These are phyloP conservation scores for Dryobota labecula DNA, from an alignment of 2,888 invertebrate genomes.

Conservation along the genomic window DNA sequence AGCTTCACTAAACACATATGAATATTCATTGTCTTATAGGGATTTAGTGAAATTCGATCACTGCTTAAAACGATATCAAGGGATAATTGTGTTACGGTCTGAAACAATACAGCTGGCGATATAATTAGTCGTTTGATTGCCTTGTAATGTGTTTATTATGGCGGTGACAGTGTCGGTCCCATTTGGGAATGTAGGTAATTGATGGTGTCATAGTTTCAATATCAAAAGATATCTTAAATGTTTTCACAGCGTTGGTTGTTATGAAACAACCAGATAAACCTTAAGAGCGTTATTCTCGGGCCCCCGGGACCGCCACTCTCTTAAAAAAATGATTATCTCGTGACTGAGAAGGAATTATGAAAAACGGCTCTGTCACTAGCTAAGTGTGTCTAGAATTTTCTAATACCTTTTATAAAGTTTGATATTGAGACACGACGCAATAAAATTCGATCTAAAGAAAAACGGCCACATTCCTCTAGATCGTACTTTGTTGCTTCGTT, in stretches of 20 bases:
- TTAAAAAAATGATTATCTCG: too few relatives aligned
- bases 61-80: slow-evolving; percentile 60
- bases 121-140: slow-evolving; percentile 46
- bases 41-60: slow-evolving; percentile 66
- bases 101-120: slow-evolving; percentile 35
- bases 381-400: too few relatives aligned
- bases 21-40: slow-evolving; percentile 71
- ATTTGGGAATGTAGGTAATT: slow-evolving; percentile 21
- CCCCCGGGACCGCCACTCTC: too few relatives aligned
- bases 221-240: neutral
- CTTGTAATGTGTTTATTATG: slow-evolving; percentile 36
- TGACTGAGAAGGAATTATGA: too few relatives aligned
- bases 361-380: too few relatives aligned
- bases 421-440: too few relatives aligned
- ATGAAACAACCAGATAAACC: neutral
- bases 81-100: slow-evolving; percentile 38
- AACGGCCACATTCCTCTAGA: too few relatives aligned
- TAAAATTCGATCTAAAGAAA: too few relatives aligned
- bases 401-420: too few relatives aligned
- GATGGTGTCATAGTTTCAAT: neutral
- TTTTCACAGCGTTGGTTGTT: neutral
- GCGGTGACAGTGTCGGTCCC: slow-evolving; percentile 24
- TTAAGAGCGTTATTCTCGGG: too few relatives aligned
- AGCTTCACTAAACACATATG: slow-evolving; percentile 61
- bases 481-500: too few relatives aligned